These are phyloP conservation scores for Tiaroga cobitis DNA, from an alignment of 2,797 vertebrate species.

Conservation along the genomic window DNA sequence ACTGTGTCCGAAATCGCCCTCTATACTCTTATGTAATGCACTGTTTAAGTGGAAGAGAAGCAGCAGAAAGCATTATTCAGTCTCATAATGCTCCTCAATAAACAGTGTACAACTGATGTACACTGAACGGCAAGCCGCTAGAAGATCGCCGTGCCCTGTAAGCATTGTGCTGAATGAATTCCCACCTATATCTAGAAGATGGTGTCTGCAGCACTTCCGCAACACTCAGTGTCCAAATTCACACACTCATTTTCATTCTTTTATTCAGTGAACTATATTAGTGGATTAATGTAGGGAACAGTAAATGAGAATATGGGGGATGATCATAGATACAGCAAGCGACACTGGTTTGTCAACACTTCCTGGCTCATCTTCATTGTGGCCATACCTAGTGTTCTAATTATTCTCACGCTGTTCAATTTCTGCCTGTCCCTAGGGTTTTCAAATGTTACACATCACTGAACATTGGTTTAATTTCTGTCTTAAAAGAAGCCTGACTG, in stretches of 20 bases:
- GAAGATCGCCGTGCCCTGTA: not conserved
- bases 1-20: not conserved
- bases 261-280: not conserved
- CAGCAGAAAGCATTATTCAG: too few species aligned
- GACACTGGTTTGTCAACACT: slow-evolving; percentile 58
- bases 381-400: slow-evolving; percentile 66
- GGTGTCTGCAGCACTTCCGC: too few species aligned
- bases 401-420: slow-evolving; percentile 66
- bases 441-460: slow-evolving; percentile 62
- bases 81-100: not conserved
- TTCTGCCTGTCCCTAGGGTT: slow-evolving; percentile 55
- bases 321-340: slow-evolving; percentile 33
- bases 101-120: not conserved
- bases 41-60: not conserved
- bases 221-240: not conserved
- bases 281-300: not conserved
- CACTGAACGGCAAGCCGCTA: not conserved
- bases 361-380: slow-evolving; percentile 55
- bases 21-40: not conserved
- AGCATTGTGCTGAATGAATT: not conserved
- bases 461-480: slow-evolving; percentile 64
- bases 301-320: slow-evolving; percentile 11
- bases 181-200: too few species aligned
- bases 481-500: slow-evolving; percentile 59
- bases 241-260: not conserved